A percentile compares a stretch with the other conserved stretches of the same genome.
Evolutionary conservation across 2,888 invertebrate species (phyloP).

Genomic region (Dryomyza anilis): DNA sequence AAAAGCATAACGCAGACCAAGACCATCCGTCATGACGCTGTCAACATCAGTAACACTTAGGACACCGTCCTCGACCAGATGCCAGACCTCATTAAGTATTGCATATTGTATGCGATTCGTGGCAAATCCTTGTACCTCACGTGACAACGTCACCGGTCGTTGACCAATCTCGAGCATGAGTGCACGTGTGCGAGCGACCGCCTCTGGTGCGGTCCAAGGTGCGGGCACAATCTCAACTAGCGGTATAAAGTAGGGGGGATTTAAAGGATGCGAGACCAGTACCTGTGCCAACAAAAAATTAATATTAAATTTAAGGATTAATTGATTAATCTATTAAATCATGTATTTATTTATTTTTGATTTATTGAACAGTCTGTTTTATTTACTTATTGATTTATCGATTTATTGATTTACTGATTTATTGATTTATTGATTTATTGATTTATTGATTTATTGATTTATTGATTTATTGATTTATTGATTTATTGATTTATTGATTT

Average conservation of each 20-base stretch:
- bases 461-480: too few relatives aligned
- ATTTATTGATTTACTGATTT: too few relatives aligned
- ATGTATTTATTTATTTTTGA: too few relatives aligned
- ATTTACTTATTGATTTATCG: not conserved
- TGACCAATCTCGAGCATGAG: slow-evolving; percentile 89
- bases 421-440: too few relatives aligned
- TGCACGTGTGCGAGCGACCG: slow-evolving; percentile 72
- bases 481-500: too few relatives aligned
- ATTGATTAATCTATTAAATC: too few relatives aligned
- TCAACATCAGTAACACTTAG: slow-evolving; percentile 87
- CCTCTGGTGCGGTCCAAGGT: slow-evolving; percentile 83
- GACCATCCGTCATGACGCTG: slow-evolving; percentile 89
- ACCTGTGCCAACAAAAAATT: slow-evolving; percentile 41
- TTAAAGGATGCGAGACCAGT: slow-evolving; percentile 88
- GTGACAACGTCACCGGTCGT: slow-evolving; percentile 81
- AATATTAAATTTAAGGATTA: too few relatives aligned
- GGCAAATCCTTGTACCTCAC: slow-evolving; percentile 90
- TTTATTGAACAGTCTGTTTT: not conserved
- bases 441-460: too few relatives aligned
- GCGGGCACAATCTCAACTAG: slow-evolving; percentile 93
- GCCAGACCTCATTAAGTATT: slow-evolving; percentile 90
- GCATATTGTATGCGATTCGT: slow-evolving; percentile 95
- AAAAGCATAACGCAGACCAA: slow-evolving; percentile 94
- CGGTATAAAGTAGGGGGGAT: slow-evolving; percentile 95
- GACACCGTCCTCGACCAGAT: slow-evolving; percentile 80